These are phyloP conservation scores for Sesia apiformis DNA, from an alignment of 2,888 invertebrate genomes.

Conservation along the genomic window DNA sequence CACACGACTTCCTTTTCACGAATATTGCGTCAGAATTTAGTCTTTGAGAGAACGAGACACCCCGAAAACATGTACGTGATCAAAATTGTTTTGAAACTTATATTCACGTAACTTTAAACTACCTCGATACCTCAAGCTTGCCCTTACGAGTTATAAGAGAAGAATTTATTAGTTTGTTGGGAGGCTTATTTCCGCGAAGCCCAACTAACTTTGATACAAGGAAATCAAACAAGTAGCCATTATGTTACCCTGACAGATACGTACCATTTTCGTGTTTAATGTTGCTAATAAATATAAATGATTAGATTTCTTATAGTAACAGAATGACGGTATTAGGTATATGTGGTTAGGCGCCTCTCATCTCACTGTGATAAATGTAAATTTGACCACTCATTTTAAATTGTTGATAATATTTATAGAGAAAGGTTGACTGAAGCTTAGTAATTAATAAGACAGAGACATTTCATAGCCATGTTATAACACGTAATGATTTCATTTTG, in stretches of 20 bases:
- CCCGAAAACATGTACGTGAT: slow-evolving; percentile 4
- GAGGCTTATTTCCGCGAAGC: neutral
- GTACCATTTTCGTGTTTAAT: too few species aligned
- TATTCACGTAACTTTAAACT: slow-evolving; percentile 8
- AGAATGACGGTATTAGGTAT: too few species aligned
- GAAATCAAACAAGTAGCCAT: neutral
- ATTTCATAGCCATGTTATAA: too few species aligned
- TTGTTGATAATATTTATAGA: too few species aligned
- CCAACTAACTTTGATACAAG: neutral
- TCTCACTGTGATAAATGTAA: too few species aligned
- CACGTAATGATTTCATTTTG: too few species aligned
- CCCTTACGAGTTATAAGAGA: neutral
- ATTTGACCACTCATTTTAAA: too few species aligned
- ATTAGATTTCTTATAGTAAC: too few species aligned
- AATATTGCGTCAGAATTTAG: slow-evolving; percentile 1
- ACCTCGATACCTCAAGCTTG: neutral
- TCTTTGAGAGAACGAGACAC: slow-evolving; percentile 2
- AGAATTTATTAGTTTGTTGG: neutral
- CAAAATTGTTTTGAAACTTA: slow-evolving; percentile 8
- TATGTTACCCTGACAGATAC: neutral
- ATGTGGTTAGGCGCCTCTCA: too few species aligned
- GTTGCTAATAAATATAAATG: too few species aligned
- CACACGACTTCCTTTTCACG: neutral
- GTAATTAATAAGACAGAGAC: too few species aligned
- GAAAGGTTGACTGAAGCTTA: too few species aligned